A percentile compares a stretch with the other conserved stretches of the same genome.
phyloP scores from a whole-genome alignment of 1,140 invertebrate species.

The Drosophila orosa region DNA sequence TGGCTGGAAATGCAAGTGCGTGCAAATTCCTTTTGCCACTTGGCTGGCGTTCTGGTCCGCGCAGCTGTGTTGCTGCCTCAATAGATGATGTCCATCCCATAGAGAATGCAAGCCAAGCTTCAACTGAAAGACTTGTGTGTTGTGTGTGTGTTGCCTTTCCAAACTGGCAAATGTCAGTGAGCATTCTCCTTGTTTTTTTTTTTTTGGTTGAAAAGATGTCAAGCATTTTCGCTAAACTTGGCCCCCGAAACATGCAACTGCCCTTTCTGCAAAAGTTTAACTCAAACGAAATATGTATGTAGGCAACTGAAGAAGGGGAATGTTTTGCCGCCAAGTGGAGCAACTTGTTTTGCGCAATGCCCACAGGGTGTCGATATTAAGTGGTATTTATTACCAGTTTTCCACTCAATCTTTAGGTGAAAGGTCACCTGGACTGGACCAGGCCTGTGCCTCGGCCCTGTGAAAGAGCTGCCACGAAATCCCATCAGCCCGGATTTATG shows the following conservation, averaged over 20 bases:
- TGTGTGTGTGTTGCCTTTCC: conserved; percentile 40
- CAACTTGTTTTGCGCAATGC: conserved; percentile 56
- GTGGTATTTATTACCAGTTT: conserved; percentile 59
- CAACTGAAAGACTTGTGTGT: conserved; percentile 22
- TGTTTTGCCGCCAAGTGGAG: conserved; percentile 44
- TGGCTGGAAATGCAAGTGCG: conserved; percentile 33
- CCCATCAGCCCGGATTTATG: conserved; percentile 38
- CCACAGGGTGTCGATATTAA: conserved; percentile 65
- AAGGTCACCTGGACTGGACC: conserved; percentile 59
- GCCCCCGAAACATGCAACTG: conserved; percentile 51
- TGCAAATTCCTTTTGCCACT: conserved; percentile 73
- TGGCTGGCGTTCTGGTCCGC: conserved; percentile 66
- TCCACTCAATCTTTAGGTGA: conserved; percentile 25
- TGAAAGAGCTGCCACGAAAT: conserved; percentile 21
- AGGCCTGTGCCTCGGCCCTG: conserved; percentile 4
- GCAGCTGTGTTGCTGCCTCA: conserved; percentile 38
- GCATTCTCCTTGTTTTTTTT: conserved; percentile 54
- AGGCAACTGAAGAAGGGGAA: conserved; percentile 32
- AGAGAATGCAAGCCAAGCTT: conserved; percentile 25
- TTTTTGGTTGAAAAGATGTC: conserved; percentile 45
- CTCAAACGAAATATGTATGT: conserved; percentile 19
- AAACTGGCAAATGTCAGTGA: conserved; percentile 70
- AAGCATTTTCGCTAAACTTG: conserved; percentile 63
- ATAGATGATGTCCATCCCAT: conserved; percentile 25
- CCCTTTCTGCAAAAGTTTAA: conserved; percentile 60